Conservation (phyloP, 2,888 invertebrate species). For the Microctonus hyperodae region DNA sequence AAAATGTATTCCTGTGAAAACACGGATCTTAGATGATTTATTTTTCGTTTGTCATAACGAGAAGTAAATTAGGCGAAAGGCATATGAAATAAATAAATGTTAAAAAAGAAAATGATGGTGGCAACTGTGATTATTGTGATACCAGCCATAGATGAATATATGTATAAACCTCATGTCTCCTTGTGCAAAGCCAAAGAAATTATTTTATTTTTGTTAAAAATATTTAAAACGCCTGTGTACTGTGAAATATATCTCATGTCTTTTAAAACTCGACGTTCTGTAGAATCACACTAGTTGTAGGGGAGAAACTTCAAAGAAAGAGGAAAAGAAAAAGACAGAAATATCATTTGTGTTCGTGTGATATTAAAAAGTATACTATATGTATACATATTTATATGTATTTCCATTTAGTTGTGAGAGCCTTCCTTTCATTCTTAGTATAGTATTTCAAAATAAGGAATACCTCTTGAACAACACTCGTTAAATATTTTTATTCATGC, state of each 20-base stretch:
- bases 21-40: constrained; percentile 34
- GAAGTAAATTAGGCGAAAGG: constrained; percentile 31
- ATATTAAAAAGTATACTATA: constrained; percentile 22
- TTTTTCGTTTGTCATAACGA: constrained; percentile 29
- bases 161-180: background rate
- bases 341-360: constrained; percentile 27
- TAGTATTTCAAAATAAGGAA: background rate
- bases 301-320: background rate
- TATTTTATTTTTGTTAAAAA: constrained; percentile 5
- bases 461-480: background rate
- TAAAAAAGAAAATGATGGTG: constrained; percentile 34
- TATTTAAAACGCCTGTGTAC: background rate
- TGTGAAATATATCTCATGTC: background rate
- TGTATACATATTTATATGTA: background rate
- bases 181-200: constrained; percentile 11
- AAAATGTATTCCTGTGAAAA: constrained; percentile 63
- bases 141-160: constrained; percentile 47
- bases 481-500: background rate
- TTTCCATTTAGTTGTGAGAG: background rate
- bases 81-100: constrained; percentile 33
- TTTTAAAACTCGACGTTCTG: background rate
- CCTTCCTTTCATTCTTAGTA: background rate
- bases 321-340: background rate
- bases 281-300: background rate
- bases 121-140: constrained; percentile 47